These are phyloP conservation scores for Agrochola lychnidis DNA, from an alignment of 2,888 invertebrate species.

Conservation along the genomic window DNA sequence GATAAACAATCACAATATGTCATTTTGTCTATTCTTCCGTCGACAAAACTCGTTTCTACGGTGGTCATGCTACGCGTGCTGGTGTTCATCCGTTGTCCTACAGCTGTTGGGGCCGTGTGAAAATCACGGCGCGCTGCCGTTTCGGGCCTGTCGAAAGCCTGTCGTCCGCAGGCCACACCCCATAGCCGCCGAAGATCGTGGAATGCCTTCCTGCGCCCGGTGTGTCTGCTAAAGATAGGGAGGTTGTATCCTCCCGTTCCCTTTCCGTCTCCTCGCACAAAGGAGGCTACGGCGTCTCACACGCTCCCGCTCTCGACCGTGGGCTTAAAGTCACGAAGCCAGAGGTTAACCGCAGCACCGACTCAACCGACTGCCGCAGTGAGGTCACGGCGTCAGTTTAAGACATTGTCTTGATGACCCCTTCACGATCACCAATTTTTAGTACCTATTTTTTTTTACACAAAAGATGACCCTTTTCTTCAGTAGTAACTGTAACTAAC, in stretches of 20 bases:
- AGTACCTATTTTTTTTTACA: background rate
- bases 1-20: no score
- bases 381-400: background rate
- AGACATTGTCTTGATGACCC: background rate
- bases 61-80: no score
- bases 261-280: background rate
- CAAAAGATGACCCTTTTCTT: background rate
- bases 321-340: background rate
- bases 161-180: background rate
- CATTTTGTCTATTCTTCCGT: no score
- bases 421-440: background rate
- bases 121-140: background rate
- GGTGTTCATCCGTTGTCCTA: background rate
- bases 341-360: background rate
- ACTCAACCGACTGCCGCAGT: background rate
- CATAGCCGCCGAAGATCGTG: background rate
- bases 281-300: background rate
- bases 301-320: background rate
- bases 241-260: background rate
- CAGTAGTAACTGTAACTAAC: background rate
- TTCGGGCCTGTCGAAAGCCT: background rate
- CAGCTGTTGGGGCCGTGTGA: background rate
- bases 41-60: no score
- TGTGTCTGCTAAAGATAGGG: background rate
- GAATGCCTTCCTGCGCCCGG: background rate